Base-by-base conservation (phyloP, 2,888 invertebrate genomes). In the Phymatocera aterrima region DNA sequence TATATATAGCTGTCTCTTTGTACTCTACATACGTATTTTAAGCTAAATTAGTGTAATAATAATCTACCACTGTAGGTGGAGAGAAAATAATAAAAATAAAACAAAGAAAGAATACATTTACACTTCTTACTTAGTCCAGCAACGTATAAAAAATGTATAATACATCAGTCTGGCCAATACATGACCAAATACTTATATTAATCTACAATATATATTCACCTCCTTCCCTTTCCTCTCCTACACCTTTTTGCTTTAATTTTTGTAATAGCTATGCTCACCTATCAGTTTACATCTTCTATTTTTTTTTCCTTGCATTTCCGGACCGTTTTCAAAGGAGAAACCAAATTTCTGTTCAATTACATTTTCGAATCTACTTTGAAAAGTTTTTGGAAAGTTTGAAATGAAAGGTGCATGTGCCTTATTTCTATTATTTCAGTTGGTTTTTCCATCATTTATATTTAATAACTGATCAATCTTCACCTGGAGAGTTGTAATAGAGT, bases 161-260 rank as follows among this genome's bases (percentile, higher is more conserved):
- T 89, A 89, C 89, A 89, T 89, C 89, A 89, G 89, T 89, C 89
- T 87, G 88, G 88, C 86, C 87, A 85, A 78, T 80, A 77, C 77
- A 80, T 83, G 85, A 83, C 86, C 84, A 84, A 86, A 85, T 85
- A 84, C 81, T 80, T 79, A 74, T 43, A 43, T 57, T 65, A n/a
- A 79, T 48, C 77, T 77, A 79, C 48, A 54, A 54, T 77, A 40
- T 51, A 51, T 21, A 34, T 72, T 31, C 12, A 12, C 12, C 34
- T 10, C 4, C 24, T 43, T 21, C 10, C 18, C 12, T 18, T 6
- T 24, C 3, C 8, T 28, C 28, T n/a, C 6, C 21, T 6, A 3
- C 6, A 12, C 12, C 24, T 18, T 15, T 15, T 18, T 51, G 3
- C 15, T 8, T 8, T 40, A 8, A 37, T 10, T 68, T 68, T 72